These are phyloP conservation scores for Litoditis marina DNA, from an alignment of 2,888 invertebrate genomes.

Conservation along the genomic window DNA sequence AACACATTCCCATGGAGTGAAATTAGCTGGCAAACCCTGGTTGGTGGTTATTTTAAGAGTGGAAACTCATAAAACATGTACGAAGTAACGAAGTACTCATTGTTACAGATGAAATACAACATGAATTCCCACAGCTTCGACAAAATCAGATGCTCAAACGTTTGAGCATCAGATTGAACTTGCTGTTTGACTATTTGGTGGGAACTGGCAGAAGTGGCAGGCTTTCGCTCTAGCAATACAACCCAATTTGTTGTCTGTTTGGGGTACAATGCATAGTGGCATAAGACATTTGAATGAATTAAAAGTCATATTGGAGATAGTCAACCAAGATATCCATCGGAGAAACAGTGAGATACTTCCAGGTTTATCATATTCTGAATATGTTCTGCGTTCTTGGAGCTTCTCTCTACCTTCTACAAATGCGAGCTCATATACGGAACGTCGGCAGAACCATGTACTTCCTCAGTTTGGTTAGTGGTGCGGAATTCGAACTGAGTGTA, in stretches of 20 bases:
- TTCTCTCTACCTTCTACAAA: constrained; percentile 66
- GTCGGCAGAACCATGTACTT: constrained; percentile 89
- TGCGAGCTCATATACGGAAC: constrained; percentile 69
- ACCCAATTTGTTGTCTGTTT: no score
- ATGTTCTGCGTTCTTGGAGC: constrained; percentile 78
- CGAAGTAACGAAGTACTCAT: neutral
- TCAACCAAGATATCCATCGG: neutral
- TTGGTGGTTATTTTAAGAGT: no score
- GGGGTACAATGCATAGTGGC: neutral
- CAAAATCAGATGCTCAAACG: no score
- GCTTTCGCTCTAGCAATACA: no score
- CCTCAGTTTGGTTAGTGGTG: constrained; percentile 78
- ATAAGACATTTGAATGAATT: neutral
- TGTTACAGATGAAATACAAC: no score
- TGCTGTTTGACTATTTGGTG: no score
- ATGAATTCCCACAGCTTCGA: no score
- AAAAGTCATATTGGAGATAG: neutral
- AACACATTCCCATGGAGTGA: no score
- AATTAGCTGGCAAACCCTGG: no score
- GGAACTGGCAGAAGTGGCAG: no score
- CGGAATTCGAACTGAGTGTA: neutral
- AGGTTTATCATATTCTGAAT: constrained; percentile 68
- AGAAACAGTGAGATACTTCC: no score
- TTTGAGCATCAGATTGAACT: no score
- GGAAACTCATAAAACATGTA: neutral